A percentile compares a stretch with the other conserved stretches of the same genome.
Evolutionary conservation across 1,140 invertebrate genomes (phyloP).

Genomic region (Pectinophora gossypiella): DNA sequence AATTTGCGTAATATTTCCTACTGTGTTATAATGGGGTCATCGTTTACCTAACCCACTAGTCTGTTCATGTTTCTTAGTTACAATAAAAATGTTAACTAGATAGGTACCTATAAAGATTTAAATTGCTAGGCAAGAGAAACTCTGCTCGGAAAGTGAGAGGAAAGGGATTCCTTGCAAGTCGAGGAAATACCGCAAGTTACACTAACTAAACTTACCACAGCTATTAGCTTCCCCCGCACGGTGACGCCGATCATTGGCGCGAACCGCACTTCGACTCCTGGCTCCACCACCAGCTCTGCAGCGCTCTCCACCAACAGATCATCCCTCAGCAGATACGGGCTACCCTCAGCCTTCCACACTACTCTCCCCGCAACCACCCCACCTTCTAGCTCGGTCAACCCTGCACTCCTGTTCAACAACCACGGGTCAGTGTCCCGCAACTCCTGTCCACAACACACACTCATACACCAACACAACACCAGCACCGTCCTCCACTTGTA

Average conservation of each 20-base stretch:
- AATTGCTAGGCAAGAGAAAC: too few relatives aligned
- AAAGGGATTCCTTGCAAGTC: too few relatives aligned
- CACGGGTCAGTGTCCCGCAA: slow-evolving; percentile 49
- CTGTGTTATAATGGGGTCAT: too few relatives aligned
- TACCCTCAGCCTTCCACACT: slow-evolving; percentile 77
- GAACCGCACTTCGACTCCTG: slow-evolving; percentile 91
- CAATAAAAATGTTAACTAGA: too few relatives aligned
- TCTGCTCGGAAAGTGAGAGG: too few relatives aligned
- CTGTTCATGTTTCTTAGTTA: too few relatives aligned
- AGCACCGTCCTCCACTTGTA: slow-evolving; percentile 72
- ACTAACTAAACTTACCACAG: slow-evolving; percentile 90
- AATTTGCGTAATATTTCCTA: too few relatives aligned
- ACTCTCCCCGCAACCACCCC: slow-evolving; percentile 77
- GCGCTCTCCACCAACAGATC: slow-evolving; percentile 87
- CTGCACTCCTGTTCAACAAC: slow-evolving; percentile 54
- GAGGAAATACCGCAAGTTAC: too few relatives aligned
- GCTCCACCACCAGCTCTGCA: slow-evolving; percentile 86
- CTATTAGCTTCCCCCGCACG: slow-evolving; percentile 89
- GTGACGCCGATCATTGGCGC: slow-evolving; percentile 93
- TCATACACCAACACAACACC: slow-evolving; percentile 36
- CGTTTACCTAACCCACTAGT: too few relatives aligned
- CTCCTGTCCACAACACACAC: slow-evolving; percentile 46
- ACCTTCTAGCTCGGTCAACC: slow-evolving; percentile 78
- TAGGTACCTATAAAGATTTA: too few relatives aligned
- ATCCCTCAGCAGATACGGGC: slow-evolving; percentile 86